phyloP scores from a whole-genome alignment of 2,113 vertebrate genomes.

The Psephotus haematonotus region DNA sequence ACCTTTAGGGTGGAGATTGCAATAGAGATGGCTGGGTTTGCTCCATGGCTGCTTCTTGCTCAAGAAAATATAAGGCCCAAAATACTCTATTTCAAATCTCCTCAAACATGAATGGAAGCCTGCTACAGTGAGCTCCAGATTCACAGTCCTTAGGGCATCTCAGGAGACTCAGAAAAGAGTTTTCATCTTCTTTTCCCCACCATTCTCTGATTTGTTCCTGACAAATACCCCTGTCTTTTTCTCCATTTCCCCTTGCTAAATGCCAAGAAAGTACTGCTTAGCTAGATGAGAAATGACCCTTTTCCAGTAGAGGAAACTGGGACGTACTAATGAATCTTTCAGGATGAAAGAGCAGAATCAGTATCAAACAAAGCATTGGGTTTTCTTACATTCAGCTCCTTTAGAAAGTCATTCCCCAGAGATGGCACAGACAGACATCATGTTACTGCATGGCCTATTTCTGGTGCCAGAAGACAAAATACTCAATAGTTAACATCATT shows the following conservation, averaged over 20 bases:
- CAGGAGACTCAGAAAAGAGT: background rate
- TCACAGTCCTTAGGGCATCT: background rate
- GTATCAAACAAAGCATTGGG: background rate
- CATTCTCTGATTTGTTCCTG: background rate
- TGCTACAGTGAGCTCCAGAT: background rate
- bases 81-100: background rate
- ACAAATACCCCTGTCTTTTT: background rate
- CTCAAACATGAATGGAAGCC: background rate
- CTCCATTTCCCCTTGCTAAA: background rate
- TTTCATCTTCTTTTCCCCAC: background rate
- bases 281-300: background rate
- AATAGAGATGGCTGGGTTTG: background rate
- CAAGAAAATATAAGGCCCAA: background rate
- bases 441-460: background rate
- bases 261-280: background rate
- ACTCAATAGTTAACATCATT: background rate
- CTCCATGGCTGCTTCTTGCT: background rate
- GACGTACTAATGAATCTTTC: background rate
- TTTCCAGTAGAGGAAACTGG: background rate
- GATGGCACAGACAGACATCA: background rate
- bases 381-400: background rate
- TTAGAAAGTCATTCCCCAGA: background rate
- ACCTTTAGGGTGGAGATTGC: background rate
- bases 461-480: background rate
- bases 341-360: background rate